Evolutionary conservation across 1,140 invertebrate genomes (phyloP), one percentile per base, ranked within the genome.

Genomic region (Campoletis sonorensis): DNA sequence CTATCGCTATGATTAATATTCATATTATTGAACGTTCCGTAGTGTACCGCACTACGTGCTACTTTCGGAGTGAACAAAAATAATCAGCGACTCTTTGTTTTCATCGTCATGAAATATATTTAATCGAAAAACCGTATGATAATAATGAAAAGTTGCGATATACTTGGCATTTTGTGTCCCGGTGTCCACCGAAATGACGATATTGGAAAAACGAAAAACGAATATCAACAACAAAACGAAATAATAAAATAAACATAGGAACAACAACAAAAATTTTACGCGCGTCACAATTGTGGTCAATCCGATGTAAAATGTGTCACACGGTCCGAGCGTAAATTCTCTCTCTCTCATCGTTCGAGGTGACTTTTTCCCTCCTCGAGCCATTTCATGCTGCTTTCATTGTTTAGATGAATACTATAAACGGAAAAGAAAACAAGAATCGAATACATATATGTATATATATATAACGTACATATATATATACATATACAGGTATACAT

Each of bases 391-490:
- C 88, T 87, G 89, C 89, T 91, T 90, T 90, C 83, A 88, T 90
- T 89, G 87, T 90, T 91, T 91, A 90, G 88, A 90, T 90, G 88
- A 87, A 86, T 88, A 87, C 87, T 88, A 87, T 87, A 87, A 88
- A 88, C 84, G 82, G 83, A 77, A 83, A 78, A 73, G 8, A 84
- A 84, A 80, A 83, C 51, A 75, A 5, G 11, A 45, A 45, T 10
- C 40, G 8, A 45, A 33, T 33, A 33, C 7, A 33, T 33, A 33
- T 33, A 2, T 33, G 30, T 81, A 58, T 81, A 84, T 76, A 81
- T 68, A 82, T 58, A n/a, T n/a, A n/a, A n/a, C n/a, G 64, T 33
- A 33, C 7, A 33, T 33, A 33, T 33, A 7, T 33, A 7, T 33
- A 7, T 33, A 33, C 7, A 33, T 33, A 33, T 33, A 33, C 7